Base-by-base conservation (phyloP, 2,113 vertebrate genomes). In the Macquaria ambigua region DNA sequence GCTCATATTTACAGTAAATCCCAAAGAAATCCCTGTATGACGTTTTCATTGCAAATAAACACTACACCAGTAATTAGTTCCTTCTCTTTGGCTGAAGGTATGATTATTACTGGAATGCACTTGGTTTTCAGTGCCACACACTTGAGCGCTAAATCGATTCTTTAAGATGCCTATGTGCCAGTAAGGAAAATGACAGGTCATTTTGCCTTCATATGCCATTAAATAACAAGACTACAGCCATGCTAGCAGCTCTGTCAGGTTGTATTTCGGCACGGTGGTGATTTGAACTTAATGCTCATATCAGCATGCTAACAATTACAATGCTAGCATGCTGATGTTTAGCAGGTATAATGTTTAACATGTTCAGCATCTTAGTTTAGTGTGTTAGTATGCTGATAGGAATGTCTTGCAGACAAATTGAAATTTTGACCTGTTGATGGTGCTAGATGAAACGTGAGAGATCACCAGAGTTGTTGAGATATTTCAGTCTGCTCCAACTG, bases 1-100 rank as follows among this genome's bases (percentile, higher is more conserved):
- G 41, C 43, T 82, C 53, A 28, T 85, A 70, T 73, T 79, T 72
- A 72, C 74, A 79, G 74, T 67, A 61, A 78, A 68, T 77, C 62
- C 39, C 46, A 70, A 16, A 76, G 11, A 70, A 46, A 55, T 76
- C 31, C 43, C 46, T 25, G 11, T 15, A 20, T 39, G 67, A 64
- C 25, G 25, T 64, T 64, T 72, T 64, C 21, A 53, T 55, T 12
- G 37, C 56, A 63, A 34, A 75, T 50, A 68, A 75, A 39, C 53
- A 79, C 55, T 0, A 16, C 20, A 67, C 16, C 64, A n/a, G 25
- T 67, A 67, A 82, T 74, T 31, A 21, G 9, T 71, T 53, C 18
- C 31, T 25, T 66, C 64, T 71, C 66, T 77, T 53, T 83, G 37
- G 21, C 6, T 71, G 34, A 23, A 18, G 14, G 20, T 55, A 23